phyloP scores from a whole-genome alignment of 2,797 vertebrate genomes.

The Pteropus rufus region DNA sequence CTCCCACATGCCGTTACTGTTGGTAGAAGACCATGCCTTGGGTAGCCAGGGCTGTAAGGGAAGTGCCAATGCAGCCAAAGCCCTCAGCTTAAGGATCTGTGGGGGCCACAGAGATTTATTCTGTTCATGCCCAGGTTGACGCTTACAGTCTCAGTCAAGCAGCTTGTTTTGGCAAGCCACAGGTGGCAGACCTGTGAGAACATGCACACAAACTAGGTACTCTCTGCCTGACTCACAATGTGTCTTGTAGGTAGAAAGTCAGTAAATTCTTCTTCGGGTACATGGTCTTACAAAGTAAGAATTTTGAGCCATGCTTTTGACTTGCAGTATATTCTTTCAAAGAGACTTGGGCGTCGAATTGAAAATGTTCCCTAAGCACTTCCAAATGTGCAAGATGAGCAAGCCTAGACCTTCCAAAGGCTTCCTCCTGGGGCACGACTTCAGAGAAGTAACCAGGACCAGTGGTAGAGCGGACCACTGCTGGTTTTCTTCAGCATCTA shows the following conservation, averaged over 20 bases:
- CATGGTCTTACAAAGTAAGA: background rate
- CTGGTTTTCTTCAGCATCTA: background rate
- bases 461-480: background rate
- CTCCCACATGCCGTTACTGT: background rate
- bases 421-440: background rate
- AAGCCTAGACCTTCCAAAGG: background rate
- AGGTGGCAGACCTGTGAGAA: background rate
- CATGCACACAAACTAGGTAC: background rate
- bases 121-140: too few relatives aligned
- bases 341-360: background rate
- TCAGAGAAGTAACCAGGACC: background rate
- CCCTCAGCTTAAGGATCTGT: background rate
- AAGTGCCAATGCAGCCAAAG: background rate
- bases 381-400: background rate
- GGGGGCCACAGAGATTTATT: background rate
- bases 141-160: background rate
- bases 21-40: background rate
- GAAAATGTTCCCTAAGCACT: background rate
- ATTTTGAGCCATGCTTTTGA: background rate
- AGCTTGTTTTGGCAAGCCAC: background rate
- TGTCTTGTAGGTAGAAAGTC: background rate
- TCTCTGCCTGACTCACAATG: background rate
- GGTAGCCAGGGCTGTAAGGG: background rate
- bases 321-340: background rate
- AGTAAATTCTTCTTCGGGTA: background rate